Evolutionary conservation across 2,113 vertebrate species (phyloP).

Genomic region (Oncorhynchus keta): DNA sequence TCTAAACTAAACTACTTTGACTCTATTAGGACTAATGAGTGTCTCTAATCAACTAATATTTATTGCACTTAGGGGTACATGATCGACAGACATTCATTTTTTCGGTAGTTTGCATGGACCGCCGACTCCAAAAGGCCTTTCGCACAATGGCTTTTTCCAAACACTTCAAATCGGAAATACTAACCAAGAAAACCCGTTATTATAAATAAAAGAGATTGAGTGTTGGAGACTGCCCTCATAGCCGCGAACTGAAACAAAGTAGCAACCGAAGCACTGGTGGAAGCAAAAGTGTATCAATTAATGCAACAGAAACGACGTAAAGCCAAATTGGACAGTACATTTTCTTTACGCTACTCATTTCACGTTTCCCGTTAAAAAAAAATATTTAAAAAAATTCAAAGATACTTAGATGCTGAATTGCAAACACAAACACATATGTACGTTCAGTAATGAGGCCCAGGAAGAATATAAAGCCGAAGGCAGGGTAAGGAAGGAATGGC

Average conservation of each 20-base stretch:
- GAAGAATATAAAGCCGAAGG: slow-evolving; percentile 14
- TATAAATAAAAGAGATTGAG: background rate
- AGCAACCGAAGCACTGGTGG: background rate
- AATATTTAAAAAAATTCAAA: background rate
- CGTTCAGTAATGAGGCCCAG: background rate
- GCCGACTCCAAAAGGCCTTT: slow-evolving; percentile 51
- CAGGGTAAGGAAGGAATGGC: slow-evolving; percentile 59
- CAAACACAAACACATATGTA: background rate
- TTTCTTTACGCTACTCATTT: no score
- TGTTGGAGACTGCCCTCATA: background rate
- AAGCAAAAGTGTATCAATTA: background rate
- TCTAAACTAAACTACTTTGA: no score
- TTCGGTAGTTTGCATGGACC: slow-evolving; percentile 29
- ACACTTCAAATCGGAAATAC: slow-evolving; percentile 41
- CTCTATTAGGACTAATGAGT: no score
- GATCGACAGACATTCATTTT: no score
- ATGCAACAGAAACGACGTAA: background rate
- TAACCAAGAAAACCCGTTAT: background rate
- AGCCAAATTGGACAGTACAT: no score
- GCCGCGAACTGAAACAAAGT: slow-evolving; percentile 12
- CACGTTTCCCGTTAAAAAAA: no score
- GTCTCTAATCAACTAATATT: background rate
- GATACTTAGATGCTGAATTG: background rate
- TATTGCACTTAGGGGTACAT: background rate
- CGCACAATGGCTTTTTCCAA: slow-evolving; percentile 64